Conservation (phyloP, 2,113 vertebrate genomes). For the Lethenteron camtschaticum region DNA sequence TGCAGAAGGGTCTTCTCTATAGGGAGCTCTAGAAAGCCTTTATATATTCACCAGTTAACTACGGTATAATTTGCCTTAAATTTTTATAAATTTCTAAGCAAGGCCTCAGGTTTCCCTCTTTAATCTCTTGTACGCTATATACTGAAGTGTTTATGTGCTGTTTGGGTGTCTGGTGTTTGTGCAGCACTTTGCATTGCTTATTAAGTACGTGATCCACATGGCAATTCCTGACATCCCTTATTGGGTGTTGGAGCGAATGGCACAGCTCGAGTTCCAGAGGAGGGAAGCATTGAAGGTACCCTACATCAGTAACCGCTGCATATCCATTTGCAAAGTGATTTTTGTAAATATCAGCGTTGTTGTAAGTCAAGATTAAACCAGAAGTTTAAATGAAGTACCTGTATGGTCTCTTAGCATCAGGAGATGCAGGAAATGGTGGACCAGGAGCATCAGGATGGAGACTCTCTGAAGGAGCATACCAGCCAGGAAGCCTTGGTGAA, state of each 20-base stretch:
- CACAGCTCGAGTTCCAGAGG: conserved; percentile 75
- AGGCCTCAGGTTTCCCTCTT: not conserved
- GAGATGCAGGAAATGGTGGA: too few relatives aligned
- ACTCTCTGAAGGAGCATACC: too few relatives aligned
- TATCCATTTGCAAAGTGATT: too few relatives aligned
- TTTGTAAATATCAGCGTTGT: too few relatives aligned
- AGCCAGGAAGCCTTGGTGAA: too few relatives aligned
- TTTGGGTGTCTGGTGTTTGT: conserved; percentile 8
- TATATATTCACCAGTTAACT: not conserved
- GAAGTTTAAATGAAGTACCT: too few relatives aligned
- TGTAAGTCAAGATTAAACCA: too few relatives aligned
- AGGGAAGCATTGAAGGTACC: conserved; percentile 79
- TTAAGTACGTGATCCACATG: conserved; percentile 79
- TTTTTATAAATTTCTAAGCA: not conserved
- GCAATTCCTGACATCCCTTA: conserved; percentile 66
- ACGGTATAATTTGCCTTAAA: not conserved
- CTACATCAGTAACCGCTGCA: too few relatives aligned
- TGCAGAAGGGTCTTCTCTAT: not conserved
- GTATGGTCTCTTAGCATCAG: too few relatives aligned
- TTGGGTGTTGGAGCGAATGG: conserved; percentile 84
- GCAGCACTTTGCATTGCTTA: conserved; percentile 65
- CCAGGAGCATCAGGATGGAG: too few relatives aligned
- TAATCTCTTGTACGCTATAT: not conserved
- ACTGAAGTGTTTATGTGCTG: too few relatives aligned
- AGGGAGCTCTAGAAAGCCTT: not conserved